Percentiles rank a stretch among this genome's conserved stretches.
These are phyloP conservation scores for Buteo buteo DNA, from an alignment of 2,113 vertebrate genomes.

Conservation along the genomic window DNA sequence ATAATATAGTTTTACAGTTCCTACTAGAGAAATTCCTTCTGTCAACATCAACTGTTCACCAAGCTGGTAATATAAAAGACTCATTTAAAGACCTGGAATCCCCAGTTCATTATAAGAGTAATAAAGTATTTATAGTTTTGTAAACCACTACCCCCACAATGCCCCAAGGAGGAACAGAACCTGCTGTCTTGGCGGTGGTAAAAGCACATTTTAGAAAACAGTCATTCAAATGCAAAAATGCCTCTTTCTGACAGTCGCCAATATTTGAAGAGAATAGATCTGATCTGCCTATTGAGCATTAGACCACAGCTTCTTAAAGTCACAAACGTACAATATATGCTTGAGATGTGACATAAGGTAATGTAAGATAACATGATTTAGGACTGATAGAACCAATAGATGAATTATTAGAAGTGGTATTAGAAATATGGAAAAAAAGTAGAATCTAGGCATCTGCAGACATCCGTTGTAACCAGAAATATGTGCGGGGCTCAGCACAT, in stretches of 20 bases:
- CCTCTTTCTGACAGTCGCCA: background rate
- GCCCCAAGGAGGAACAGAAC: background rate
- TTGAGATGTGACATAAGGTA: background rate
- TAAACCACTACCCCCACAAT: background rate
- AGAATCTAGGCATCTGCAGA: background rate
- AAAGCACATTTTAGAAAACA: background rate
- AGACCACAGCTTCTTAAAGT: background rate
- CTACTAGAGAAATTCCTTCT: background rate
- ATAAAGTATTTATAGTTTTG: background rate
- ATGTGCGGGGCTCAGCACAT: rapidly evolving
- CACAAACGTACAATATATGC: background rate
- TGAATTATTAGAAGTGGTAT: background rate
- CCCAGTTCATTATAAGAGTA: background rate
- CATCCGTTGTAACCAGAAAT: background rate
- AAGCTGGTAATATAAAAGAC: background rate
- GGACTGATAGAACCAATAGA: background rate
- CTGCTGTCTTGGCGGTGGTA: background rate
- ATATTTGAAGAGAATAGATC: background rate
- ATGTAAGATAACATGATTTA: background rate
- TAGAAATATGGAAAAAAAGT: background rate
- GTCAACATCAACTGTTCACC: background rate
- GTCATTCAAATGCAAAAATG: background rate
- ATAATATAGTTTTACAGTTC: background rate
- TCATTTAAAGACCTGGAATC: background rate
- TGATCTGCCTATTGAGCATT: background rate